Evolutionary conservation across 37 sponge, comb jelly and placozoan genomes (phyloP).

Genomic region (Bolinopsis microptera): DNA sequence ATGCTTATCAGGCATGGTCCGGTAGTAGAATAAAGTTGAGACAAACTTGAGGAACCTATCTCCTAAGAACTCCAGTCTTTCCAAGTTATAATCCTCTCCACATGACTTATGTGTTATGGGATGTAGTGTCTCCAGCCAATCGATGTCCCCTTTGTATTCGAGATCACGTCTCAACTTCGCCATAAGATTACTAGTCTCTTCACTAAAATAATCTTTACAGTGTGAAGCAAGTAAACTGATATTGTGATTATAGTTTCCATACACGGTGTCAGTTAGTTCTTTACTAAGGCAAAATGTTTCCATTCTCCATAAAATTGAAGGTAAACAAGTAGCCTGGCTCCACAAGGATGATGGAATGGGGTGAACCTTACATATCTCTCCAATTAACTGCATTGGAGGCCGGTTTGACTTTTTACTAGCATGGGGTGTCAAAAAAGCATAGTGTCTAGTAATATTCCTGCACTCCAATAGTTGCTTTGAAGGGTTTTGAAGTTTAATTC

Average conservation of each 20-base stretch:
- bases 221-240: background rate
- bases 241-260: background rate
- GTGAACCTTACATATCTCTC: constrained; percentile 73
- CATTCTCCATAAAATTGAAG: constrained; percentile 81
- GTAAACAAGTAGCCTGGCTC: constrained; percentile 75
- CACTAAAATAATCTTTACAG: background rate
- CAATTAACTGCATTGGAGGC: constrained; percentile 67
- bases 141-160: constrained; percentile 8
- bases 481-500: background rate
- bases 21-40: constrained; percentile 72
- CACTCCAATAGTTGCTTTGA: constrained; percentile 70
- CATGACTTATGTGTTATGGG: constrained; percentile 78
- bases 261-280: constrained; percentile 67
- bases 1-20: constrained; percentile 64
- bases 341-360: constrained; percentile 71
- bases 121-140: constrained; percentile 69
- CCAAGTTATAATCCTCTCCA: constrained; percentile 79
- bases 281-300: constrained; percentile 76
- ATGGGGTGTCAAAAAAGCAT: constrained; percentile 45
- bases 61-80: constrained; percentile 90
- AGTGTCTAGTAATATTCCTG: constrained; percentile 68
- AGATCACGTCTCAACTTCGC: background rate
- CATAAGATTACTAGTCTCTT: background rate
- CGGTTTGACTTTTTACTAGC: background rate
- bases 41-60: constrained; percentile 91